These are phyloP conservation scores for Patella vulgata DNA, from an alignment of 1,140 invertebrate species.

Conservation along the genomic window DNA sequence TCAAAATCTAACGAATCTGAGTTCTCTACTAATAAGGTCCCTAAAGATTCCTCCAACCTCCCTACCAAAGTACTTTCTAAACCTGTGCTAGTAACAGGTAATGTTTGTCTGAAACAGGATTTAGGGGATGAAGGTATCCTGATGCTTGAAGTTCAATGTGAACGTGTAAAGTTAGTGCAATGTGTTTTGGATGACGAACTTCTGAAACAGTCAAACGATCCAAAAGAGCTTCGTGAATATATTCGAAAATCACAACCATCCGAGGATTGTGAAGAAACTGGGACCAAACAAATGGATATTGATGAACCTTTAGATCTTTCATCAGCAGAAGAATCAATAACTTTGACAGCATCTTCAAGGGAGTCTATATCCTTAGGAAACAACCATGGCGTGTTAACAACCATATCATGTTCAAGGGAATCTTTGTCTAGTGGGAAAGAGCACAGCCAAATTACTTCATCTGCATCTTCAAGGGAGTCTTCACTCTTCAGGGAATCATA, in stretches of 20 bases:
- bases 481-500: too few relatives aligned
- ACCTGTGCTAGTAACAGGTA: constrained; percentile 21
- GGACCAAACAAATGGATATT: too few relatives aligned
- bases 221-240: constrained; percentile 40
- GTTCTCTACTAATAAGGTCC: not conserved
- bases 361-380: too few relatives aligned
- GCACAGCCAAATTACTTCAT: too few relatives aligned
- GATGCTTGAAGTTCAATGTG: constrained; percentile 48
- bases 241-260: constrained; percentile 30
- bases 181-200: constrained; percentile 34
- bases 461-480: too few relatives aligned
- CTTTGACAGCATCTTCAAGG: too few relatives aligned
- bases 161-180: constrained; percentile 47
- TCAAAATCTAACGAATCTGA: not conserved
- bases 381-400: too few relatives aligned
- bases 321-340: too few relatives aligned
- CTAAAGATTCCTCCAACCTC: constrained; percentile 6
- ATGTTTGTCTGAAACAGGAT: constrained; percentile 49
- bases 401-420: too few relatives aligned
- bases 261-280: too few relatives aligned
- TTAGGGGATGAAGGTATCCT: constrained; percentile 45
- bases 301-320: too few relatives aligned
- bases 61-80: not conserved
- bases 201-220: constrained; percentile 37
- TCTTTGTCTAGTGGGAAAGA: too few relatives aligned